These are phyloP conservation scores for Chloroceryle aenea DNA, from an alignment of 2,113 vertebrate genomes.

Conservation along the genomic window DNA sequence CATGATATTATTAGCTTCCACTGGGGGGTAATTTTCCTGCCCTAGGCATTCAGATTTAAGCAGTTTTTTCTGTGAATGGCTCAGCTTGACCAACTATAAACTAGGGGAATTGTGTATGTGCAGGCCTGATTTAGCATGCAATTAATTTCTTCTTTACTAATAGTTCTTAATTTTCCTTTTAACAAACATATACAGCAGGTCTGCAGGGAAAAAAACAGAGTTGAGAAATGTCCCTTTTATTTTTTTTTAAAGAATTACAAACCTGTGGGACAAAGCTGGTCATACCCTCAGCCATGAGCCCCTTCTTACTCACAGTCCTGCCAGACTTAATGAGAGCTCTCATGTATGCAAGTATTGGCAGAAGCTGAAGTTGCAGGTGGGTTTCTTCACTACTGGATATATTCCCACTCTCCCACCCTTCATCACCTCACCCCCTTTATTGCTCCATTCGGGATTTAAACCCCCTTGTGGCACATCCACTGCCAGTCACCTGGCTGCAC, in stretches of 20 bases:
- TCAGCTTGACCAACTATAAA: background rate
- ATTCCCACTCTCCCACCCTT: background rate
- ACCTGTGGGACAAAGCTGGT: background rate
- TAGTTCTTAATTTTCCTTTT: background rate
- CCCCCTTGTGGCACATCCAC: rapidly evolving
- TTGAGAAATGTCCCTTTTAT: background rate
- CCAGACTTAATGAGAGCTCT: background rate
- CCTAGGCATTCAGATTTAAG: background rate
- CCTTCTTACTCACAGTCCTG: background rate
- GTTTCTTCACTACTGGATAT: background rate
- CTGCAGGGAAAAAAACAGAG: too few species aligned
- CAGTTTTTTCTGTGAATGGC: background rate
- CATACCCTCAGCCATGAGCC: background rate
- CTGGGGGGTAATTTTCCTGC: background rate
- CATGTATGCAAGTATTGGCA: background rate
- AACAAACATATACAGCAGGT: background rate
- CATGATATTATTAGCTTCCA: background rate
- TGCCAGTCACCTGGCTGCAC: rapidly evolving
- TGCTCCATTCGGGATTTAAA: background rate
- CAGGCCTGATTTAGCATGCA: background rate
- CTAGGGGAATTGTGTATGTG: background rate
- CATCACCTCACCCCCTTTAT: background rate
- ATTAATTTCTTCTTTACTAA: background rate
- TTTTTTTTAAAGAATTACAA: background rate
- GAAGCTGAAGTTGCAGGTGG: background rate